A percentile compares a stretch with the other conserved stretches of the same genome.
Conservation (phyloP, 1,140 invertebrate species). For the Procambarus clarkii region DNA sequence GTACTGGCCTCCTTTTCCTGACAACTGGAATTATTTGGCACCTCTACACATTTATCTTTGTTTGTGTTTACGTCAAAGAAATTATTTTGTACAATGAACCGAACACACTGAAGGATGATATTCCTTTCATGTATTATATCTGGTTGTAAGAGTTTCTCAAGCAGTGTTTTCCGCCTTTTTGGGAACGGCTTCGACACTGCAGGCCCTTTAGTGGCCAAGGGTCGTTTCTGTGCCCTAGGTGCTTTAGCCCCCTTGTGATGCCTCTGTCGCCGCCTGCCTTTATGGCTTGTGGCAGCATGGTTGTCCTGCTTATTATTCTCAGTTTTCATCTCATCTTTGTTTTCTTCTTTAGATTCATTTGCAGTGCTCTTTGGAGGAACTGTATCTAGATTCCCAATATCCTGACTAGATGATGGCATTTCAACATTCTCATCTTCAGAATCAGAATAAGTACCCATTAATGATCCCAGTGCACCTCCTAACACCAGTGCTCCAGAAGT, state of each 20-base stretch:
- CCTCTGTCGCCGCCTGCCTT: not conserved
- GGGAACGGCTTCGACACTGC: not conserved
- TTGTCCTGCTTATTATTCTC: not conserved
- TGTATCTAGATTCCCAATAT: not conserved
- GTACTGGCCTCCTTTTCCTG: too few species aligned
- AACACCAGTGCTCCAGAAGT: not conserved
- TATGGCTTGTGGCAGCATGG: not conserved
- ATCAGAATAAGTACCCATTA: slow-evolving; percentile 65
- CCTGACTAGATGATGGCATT: not conserved
- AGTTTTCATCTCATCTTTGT: too few species aligned
- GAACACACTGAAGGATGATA: slow-evolving; percentile 62
- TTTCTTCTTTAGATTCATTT: too few species aligned
- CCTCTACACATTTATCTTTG: not conserved
- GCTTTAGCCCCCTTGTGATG: not conserved
- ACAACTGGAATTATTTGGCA: not conserved
- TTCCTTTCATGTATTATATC: slow-evolving; percentile 65
- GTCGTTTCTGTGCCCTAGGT: not conserved
- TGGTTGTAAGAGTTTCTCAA: slow-evolving; percentile 39
- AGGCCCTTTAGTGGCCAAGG: not conserved
- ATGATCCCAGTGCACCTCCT: slow-evolving; percentile 56
- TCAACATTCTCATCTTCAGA: slow-evolving; percentile 43
- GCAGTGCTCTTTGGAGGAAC: too few species aligned
- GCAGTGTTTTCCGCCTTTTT: slow-evolving; percentile 26
- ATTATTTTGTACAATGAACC: slow-evolving; percentile 59
- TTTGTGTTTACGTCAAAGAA: slow-evolving; percentile 45